Percentiles rank a stretch among this genome's conserved stretches.
Conservation (phyloP, 2,888 invertebrate genomes). For the Lycocerus yunnanus region DNA sequence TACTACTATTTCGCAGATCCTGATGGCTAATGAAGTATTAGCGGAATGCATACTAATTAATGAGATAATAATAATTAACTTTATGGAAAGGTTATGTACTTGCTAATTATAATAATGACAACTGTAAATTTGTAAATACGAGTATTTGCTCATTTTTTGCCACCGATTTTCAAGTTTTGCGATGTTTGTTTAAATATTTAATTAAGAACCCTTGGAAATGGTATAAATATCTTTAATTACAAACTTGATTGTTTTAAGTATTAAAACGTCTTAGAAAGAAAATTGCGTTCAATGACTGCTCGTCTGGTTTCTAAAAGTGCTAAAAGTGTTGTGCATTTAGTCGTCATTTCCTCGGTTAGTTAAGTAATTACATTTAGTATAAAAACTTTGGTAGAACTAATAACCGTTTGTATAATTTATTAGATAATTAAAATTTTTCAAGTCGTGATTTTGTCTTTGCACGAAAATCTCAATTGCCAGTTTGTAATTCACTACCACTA, state of each 20-base stretch:
- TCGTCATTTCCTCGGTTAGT: neutral
- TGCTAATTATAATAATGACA: neutral
- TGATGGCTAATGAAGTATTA: neutral
- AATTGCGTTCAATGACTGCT: neutral
- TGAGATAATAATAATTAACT: neutral
- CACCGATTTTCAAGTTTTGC: neutral
- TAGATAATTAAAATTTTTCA: neutral
- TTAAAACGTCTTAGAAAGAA: neutral
- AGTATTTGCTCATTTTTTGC: neutral
- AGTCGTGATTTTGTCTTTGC: neutral
- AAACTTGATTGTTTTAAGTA: neutral
- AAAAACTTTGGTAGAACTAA: neutral
- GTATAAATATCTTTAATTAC: neutral
- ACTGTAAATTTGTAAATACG: neutral
- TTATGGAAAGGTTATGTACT: neutral
- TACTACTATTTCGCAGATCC: too few species aligned
- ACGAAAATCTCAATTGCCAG: neutral
- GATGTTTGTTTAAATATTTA: neutral
- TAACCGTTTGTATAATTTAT: neutral
- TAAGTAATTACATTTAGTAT: neutral
- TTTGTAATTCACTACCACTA: neutral
- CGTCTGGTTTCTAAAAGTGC: constrained; percentile 4
- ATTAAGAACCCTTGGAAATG: neutral
- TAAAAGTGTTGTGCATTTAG: constrained; percentile 11
- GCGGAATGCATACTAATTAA: neutral